A percentile compares a stretch with the other conserved stretches of the same genome.
Evolutionary conservation across 2,797 vertebrate species (phyloP).

Genomic region (Gymnocypris eckloni): DNA sequence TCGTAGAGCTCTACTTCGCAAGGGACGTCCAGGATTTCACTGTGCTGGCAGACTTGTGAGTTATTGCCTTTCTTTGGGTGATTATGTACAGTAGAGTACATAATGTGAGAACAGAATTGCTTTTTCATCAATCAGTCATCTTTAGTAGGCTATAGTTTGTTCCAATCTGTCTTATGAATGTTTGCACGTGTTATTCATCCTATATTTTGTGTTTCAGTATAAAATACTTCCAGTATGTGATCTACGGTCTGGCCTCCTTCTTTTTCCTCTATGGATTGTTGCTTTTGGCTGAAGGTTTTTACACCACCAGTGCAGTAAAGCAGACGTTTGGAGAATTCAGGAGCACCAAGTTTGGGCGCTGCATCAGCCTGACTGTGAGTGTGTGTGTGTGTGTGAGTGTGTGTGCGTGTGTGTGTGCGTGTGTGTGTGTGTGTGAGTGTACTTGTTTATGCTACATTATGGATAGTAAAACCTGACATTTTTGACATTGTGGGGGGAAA

Average conservation of each 20-base stretch:
- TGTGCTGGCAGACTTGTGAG: conserved; percentile 93
- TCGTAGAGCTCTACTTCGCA: conserved; percentile 95
- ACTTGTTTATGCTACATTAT: no score
- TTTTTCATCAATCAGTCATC: not conserved
- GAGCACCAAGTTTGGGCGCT: conserved; percentile 93
- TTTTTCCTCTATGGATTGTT: conserved; percentile 98
- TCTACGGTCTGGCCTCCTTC: conserved; percentile 97
- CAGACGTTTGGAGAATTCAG: conserved; percentile 98
- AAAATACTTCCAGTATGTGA: conserved; percentile 95
- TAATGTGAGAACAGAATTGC: not conserved
- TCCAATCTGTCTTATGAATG: not conserved
- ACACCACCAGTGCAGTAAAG: conserved; percentile 95
- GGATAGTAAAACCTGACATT: no score
- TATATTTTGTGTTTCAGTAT: conserved; percentile 77
- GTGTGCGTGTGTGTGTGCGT: not conserved
- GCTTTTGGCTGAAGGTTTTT: conserved; percentile 97
- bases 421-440: not conserved
- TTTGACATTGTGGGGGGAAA: no score
- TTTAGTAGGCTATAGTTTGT: not conserved
- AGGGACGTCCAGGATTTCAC: conserved; percentile 92
- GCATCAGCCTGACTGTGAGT: conserved; percentile 95
- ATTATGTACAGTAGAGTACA: not conserved
- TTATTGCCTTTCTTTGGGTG: conserved; percentile 56
- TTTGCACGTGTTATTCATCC: conserved; percentile 27
- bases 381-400: conserved; percentile 31